Base-by-base conservation (phyloP, 2,113 vertebrate genomes). In the Phaetusa simplex region DNA sequence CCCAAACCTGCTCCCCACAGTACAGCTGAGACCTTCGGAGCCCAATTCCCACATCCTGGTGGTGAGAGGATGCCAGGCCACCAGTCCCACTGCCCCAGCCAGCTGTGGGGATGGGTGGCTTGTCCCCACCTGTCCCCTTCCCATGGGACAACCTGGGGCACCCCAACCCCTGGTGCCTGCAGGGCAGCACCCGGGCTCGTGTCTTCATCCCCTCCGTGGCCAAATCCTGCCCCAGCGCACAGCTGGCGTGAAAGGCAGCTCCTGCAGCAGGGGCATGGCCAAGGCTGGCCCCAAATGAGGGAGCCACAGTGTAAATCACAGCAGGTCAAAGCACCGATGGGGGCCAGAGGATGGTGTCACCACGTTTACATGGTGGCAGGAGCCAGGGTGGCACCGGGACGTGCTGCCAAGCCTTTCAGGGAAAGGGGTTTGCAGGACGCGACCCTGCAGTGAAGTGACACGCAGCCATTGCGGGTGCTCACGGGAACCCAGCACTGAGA, bases 201-300 rank as follows among this genome's bases (percentile, higher is more conserved):
- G 0, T 23, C 10, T 85, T 38, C 45, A 26, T 23, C 50, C 64
- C 34, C 43, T 65, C 27, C 3, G 1, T 15, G 36, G 50, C 43
- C 58, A 52, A 49, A 50, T 20, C 55, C 84, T 56, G 55, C 40
- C 47, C 38, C 0, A 2, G 56, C 0, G 1, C 81, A n/a, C 23
- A 34, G 70, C 24, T 0, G 1, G 30, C 0, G 1, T 27, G 32
- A 34, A 34, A 29, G 34, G 47, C 62, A 53, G 34, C 55, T 61
- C 34, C 17, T 0, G 3, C 70, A 45, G 21, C 61, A 19, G 32
- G 21, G 23, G 6, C 58, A 23, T 5, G 26, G 53, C 40, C 3
- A 38, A 30, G 45, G 12, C n/a, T 11, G 2, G 58, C 66, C 36
- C 42, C 12, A 1, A 12, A 16, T 2, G 2, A 1, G 1, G 59